Evolutionary conservation across 2,797 vertebrate genomes (phyloP).

Genomic region (Gymnothorax javanicus): DNA sequence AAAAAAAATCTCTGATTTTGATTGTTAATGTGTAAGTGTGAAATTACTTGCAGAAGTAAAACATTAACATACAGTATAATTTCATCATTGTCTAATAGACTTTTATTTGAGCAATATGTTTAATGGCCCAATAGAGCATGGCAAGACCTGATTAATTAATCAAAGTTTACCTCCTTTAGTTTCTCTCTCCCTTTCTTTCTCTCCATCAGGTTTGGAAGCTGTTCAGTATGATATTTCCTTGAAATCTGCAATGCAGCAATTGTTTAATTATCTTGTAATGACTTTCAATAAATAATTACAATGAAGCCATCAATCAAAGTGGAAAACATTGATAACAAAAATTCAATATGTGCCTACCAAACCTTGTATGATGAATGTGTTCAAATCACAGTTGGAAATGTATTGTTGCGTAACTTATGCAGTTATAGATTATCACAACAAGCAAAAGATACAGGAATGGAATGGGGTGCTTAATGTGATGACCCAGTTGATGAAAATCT

Average conservation of each 20-base stretch:
- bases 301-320: constrained; percentile 15
- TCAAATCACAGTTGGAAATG: not conserved
- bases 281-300: constrained; percentile 21
- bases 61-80: not conserved
- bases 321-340: constrained; percentile 17
- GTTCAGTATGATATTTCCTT: constrained; percentile 11
- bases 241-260: not conserved
- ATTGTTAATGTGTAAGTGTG: not conserved
- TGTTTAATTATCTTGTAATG: constrained; percentile 14
- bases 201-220: not conserved
- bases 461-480: constrained; percentile 5
- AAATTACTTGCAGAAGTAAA: not conserved
- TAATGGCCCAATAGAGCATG: not conserved
- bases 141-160: not conserved
- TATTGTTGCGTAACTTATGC: not conserved
- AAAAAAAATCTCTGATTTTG: not conserved
- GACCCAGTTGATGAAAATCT: not conserved
- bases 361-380: constrained; percentile 18
- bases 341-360: constrained; percentile 11
- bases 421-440: constrained; percentile 26
- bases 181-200: not conserved
- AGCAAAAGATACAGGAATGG: constrained; percentile 4
- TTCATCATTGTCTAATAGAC: not conserved
- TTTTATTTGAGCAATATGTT: not conserved
- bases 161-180: not conserved